These are phyloP conservation scores for Hydra vulgaris DNA, from an alignment of 30 jellyfish, hydroid and myxozoan genomes.

Conservation along the genomic window DNA sequence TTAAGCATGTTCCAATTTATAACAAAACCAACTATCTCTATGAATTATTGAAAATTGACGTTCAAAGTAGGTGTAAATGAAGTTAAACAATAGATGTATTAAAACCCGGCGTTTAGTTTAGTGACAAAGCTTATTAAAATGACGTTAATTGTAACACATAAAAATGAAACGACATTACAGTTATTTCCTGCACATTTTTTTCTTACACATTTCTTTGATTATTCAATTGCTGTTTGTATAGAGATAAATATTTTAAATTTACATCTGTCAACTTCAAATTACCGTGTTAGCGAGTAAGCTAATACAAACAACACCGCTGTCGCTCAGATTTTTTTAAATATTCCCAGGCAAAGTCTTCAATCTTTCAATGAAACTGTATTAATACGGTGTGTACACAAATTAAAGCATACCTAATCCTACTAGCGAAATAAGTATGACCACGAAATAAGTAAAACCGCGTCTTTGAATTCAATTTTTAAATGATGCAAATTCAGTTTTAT, in stretches of 20 bases:
- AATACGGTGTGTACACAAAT: neutral
- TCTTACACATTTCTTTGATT: neutral
- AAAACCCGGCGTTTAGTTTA: too few species aligned
- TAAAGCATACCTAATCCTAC: neutral
- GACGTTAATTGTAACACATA: too few species aligned
- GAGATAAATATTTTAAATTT: neutral
- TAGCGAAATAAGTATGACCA: neutral
- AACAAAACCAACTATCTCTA: too few species aligned
- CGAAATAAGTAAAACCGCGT: too few species aligned
- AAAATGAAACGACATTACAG: too few species aligned
- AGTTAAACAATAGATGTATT: too few species aligned
- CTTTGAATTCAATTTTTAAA: too few species aligned
- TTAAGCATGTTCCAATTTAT: too few species aligned
- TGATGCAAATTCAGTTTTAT: too few species aligned
- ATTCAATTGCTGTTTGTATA: neutral
- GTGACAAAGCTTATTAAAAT: too few species aligned
- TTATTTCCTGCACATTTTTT: neutral
- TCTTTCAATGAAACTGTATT: neutral
- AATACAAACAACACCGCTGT: neutral
- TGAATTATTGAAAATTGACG: too few species aligned
- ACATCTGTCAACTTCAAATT: neutral
- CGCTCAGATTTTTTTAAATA: neutral
- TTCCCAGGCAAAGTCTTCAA: neutral
- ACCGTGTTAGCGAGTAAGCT: neutral
- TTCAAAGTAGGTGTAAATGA: too few species aligned